These are phyloP conservation scores for Odontamblyopus lacepedii DNA, from an alignment of 2,797 vertebrate genomes.

Conservation along the genomic window DNA sequence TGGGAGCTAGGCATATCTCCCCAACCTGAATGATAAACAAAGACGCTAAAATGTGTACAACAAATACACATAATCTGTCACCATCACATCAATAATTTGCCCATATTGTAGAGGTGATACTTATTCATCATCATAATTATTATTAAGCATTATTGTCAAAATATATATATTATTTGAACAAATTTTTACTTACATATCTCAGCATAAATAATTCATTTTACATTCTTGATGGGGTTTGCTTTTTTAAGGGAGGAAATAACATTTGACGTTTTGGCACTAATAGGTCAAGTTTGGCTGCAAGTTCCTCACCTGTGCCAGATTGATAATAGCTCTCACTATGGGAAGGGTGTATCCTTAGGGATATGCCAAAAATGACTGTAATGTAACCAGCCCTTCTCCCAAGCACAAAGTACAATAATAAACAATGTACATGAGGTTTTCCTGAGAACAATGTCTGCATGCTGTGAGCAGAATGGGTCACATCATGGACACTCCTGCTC, in stretches of 20 bases:
- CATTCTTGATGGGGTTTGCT: constrained; percentile 23
- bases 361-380: constrained; percentile 42
- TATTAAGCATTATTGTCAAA: neutral
- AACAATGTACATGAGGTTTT: constrained; percentile 13
- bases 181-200: neutral
- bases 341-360: constrained; percentile 51
- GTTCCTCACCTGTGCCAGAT: constrained; percentile 58
- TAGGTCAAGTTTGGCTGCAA: constrained; percentile 48
- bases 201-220: neutral
- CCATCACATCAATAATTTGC: no score
- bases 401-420: neutral
- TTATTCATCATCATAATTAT: neutral
- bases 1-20: constrained; percentile 77
- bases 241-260: constrained; percentile 40
- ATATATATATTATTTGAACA: neutral
- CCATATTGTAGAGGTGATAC: neutral
- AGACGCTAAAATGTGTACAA: neutral
- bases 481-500: no score
- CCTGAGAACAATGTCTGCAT: constrained; percentile 5
- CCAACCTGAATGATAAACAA: constrained; percentile 84
- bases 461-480: constrained; percentile 8
- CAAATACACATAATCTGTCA: neutral
- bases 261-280: constrained; percentile 48
- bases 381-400: neutral
- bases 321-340: constrained; percentile 62